Base-by-base conservation (phyloP, 2,888 invertebrate genomes). In the Bombylius discolor region DNA sequence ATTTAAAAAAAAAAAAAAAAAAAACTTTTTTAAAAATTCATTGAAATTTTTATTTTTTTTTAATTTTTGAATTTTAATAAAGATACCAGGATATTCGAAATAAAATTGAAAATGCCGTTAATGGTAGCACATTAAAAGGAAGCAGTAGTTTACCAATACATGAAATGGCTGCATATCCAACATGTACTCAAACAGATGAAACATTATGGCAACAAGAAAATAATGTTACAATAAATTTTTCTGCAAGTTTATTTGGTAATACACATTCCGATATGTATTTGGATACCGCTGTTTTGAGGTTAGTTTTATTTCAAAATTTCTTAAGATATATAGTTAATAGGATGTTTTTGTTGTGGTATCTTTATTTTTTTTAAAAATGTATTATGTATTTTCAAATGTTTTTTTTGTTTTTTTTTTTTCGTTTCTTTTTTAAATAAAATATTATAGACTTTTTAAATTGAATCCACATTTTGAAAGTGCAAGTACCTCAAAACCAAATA, bases 151-250 rank as follows among this genome's bases (percentile, higher is more conserved):
- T 63, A 56, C 63, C 68, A 0, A 58, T 65, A 13, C 70, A 72
- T 57, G 72, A 70, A 60, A 70, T 68, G 66, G 72, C 73, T 14
- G 73, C 70, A 14, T 72, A 70, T 64, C 72, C 72, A 31, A 65
- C 68, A 11, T 72, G 72, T 57, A 70, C 66, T 59, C 67, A 67
- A 5, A 70, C 70, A 50, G 68, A 69, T 9, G 66, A 64, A 12
- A 62, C 65, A 1, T 64, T 68, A 4, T 72, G 72, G 72, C 62
- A 68, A 54, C 66, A 67, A 39, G 68, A 68, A 55, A 67, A 63
- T 55, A 72, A 72, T 58, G 64, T 72, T 4, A 70, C 73, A 4
- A 65, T 73, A 9, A 64, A 67, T 42, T 72, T 72, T 51, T 67
- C 72, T n/a, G 65, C 66, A 56, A 70, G 67, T 33, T 63, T 72